A percentile compares a stretch with the other conserved stretches of the same genome.
These are phyloP conservation scores for Tetropium fuscum DNA, from an alignment of 2,888 invertebrate genomes.

Conservation along the genomic window DNA sequence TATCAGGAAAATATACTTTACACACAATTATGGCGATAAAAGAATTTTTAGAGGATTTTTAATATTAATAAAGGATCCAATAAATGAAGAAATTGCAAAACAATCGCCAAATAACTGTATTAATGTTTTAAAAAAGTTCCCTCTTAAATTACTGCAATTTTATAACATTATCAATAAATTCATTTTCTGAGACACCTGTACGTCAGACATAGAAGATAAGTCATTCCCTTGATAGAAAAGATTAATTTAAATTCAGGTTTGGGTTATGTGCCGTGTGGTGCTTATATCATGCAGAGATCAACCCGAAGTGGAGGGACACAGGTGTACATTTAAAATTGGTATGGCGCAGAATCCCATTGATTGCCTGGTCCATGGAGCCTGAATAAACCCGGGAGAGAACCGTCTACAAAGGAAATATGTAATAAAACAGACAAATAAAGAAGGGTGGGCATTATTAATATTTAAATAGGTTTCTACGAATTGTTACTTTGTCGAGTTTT, in stretches of 20 bases:
- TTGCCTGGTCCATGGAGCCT: slow-evolving; percentile 38
- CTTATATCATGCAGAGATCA: slow-evolving; percentile 18
- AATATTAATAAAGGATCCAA: no score
- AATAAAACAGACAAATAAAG: slow-evolving; percentile 6
- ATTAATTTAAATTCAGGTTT: slow-evolving; percentile 22
- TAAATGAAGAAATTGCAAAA: no score
- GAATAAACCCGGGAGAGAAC: slow-evolving; percentile 17
- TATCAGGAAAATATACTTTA: no score
- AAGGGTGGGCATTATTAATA: slow-evolving; percentile 13
- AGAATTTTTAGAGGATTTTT: no score
- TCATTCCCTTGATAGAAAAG: slow-evolving; percentile 15
- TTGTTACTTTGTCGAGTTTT: not conserved
- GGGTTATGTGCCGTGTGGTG: slow-evolving; percentile 6
- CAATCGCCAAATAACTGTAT: no score
- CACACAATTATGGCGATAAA: no score
- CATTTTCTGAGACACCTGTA: no score
- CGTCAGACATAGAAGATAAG: no score
- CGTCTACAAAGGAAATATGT: slow-evolving; percentile 7
- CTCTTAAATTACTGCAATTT: no score
- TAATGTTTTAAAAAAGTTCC: no score
- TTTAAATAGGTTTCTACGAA: slow-evolving; percentile 8
- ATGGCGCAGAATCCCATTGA: slow-evolving; percentile 51
- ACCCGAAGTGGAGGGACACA: slow-evolving; percentile 26
- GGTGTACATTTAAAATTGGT: slow-evolving; percentile 12
- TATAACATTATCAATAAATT: no score